Percentiles rank a stretch among this genome's conserved stretches.
These are phyloP conservation scores for Shinisaurus crocodilurus DNA, from an alignment of 2,113 vertebrate genomes.

Conservation along the genomic window DNA sequence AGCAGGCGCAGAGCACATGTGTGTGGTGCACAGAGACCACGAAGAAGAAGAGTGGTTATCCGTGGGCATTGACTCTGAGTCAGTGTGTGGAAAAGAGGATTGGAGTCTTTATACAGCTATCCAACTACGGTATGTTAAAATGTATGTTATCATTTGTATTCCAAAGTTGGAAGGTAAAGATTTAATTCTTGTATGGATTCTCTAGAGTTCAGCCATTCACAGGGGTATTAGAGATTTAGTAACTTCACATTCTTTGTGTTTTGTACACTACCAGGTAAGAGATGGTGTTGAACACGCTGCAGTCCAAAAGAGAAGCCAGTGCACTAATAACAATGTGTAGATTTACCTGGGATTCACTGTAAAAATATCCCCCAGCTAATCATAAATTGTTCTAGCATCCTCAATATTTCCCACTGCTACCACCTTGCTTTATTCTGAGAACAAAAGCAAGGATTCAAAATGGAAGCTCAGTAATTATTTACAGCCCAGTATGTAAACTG, in stretches of 20 bases:
- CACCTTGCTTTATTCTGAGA: neutral
- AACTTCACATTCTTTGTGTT: neutral
- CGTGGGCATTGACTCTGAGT: neutral
- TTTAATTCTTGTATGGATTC: slow-evolving; percentile 7
- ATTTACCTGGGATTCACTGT: slow-evolving; percentile 34
- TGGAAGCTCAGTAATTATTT: slow-evolving; percentile 41
- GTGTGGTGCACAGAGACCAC: no score
- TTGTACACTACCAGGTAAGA: neutral
- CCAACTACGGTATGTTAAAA: slow-evolving; percentile 27
- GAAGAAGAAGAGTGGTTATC: no score
- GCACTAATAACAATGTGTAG: slow-evolving; percentile 5
- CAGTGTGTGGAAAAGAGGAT: accelerated
- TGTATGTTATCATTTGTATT: slow-evolving; percentile 24
- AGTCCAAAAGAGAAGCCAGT: slow-evolving; percentile 21
- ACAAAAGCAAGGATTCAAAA: slow-evolving; percentile 32
- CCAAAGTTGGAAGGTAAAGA: slow-evolving; percentile 40
- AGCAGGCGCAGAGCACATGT: no score
- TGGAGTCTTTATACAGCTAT: neutral
- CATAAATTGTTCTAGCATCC: neutral
- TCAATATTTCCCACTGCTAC: neutral
- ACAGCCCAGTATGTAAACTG: slow-evolving; percentile 15
- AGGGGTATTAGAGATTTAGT: neutral
- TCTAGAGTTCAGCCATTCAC: slow-evolving; percentile 13
- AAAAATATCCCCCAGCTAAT: slow-evolving; percentile 39
- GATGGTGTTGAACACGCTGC: slow-evolving; percentile 17